Evolutionary conservation across 2,888 invertebrate species (phyloP).

Genomic region (Idaea aversata): DNA sequence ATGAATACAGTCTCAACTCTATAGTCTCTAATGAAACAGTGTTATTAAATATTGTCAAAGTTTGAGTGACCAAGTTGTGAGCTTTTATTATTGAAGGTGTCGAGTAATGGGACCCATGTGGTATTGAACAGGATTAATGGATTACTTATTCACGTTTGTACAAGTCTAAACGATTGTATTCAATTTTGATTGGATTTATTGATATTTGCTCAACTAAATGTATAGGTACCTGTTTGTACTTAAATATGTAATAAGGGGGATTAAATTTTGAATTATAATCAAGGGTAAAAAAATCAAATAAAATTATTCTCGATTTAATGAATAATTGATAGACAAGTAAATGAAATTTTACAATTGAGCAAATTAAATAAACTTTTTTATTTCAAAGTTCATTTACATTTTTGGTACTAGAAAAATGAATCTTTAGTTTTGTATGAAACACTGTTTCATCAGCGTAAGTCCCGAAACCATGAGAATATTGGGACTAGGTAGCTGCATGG

Average conservation of each 20-base stretch:
- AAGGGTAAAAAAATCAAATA: too few relatives aligned
- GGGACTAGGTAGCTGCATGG: too few relatives aligned
- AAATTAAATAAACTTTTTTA: too few relatives aligned
- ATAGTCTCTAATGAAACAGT: slow-evolving; percentile 58
- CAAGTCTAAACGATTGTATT: neutral
- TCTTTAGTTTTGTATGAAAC: too few relatives aligned
- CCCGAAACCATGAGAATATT: too few relatives aligned
- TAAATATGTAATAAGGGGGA: neutral
- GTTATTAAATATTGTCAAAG: slow-evolving; percentile 64
- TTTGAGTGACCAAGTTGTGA: slow-evolving; percentile 49
- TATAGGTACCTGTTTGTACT: neutral
- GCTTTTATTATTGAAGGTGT: slow-evolving; percentile 33
- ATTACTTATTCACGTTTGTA: too few relatives aligned
- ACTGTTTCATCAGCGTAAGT: too few relatives aligned
- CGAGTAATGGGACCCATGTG: slow-evolving; percentile 1
- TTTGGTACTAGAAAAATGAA: too few relatives aligned
- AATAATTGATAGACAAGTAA: too few relatives aligned
- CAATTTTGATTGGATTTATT: neutral
- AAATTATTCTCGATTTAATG: too few relatives aligned
- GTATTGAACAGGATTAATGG: neutral
- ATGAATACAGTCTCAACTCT: slow-evolving; percentile 58
- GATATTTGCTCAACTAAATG: neutral
- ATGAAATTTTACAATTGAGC: too few relatives aligned
- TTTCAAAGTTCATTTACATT: too few relatives aligned
- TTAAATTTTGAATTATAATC: neutral